phyloP scores from a whole-genome alignment of 2,797 vertebrate genomes.

The Percopsis omiscomaycus region DNA sequence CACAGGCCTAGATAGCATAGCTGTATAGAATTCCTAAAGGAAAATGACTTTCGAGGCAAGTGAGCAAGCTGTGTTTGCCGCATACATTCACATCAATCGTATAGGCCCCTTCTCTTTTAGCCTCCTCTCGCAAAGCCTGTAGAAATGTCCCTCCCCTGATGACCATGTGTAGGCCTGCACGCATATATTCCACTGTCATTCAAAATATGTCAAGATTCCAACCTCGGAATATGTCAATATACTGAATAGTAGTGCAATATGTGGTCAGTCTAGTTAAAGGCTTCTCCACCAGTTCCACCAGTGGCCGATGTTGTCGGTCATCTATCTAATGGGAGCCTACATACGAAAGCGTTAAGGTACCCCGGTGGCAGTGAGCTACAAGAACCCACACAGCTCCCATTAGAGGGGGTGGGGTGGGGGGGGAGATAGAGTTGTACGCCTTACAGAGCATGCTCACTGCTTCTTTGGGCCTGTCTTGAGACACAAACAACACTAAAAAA shows the following conservation, averaged over 20 bases:
- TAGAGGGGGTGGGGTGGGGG: constrained; percentile 44
- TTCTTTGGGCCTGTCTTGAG: constrained; percentile 78
- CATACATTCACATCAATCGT: constrained; percentile 35
- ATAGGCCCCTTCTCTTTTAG: constrained; percentile 1
- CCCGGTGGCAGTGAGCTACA: constrained; percentile 42
- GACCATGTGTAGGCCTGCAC: background rate
- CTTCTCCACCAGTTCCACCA: constrained; percentile 32
- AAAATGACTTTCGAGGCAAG: constrained; percentile 60
- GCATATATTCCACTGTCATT: too few relatives aligned
- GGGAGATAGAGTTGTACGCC: constrained; percentile 59
- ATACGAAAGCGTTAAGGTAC: constrained; percentile 42
- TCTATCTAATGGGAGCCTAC: constrained; percentile 49
- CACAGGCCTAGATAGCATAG: constrained; percentile 38
- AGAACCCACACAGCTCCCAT: constrained; percentile 56
- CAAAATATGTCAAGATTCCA: too few relatives aligned
- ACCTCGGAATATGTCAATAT: too few relatives aligned
- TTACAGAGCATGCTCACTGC: constrained; percentile 75
- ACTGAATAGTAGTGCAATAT: too few relatives aligned
- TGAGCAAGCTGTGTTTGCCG: constrained; percentile 64
- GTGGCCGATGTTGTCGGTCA: constrained; percentile 41
- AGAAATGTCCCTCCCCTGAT: constrained; percentile 30
- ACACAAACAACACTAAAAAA: constrained; percentile 79
- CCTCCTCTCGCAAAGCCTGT: constrained; percentile 37
- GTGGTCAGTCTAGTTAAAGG: too few relatives aligned
- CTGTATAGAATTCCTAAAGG: constrained; percentile 38